Conservation (phyloP, 2,797 vertebrate species). For the Eulemur albifrons region DNA sequence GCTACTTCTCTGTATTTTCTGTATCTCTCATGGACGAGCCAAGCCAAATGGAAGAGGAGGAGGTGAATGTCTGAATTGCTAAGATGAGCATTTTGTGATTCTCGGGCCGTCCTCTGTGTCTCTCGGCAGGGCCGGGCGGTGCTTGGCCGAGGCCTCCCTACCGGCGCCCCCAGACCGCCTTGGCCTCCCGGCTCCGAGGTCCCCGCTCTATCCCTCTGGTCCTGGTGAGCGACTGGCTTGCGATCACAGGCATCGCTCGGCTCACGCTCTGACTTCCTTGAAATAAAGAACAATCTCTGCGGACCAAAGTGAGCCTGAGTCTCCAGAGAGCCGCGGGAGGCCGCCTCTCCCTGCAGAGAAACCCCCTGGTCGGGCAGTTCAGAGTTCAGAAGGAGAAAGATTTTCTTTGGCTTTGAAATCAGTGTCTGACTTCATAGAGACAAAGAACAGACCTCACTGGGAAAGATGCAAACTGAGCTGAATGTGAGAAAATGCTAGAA, state of each 20-base stretch:
- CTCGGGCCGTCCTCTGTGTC: neutral
- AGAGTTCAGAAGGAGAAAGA: neutral
- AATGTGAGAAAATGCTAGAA: neutral
- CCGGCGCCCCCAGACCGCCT: too few species aligned
- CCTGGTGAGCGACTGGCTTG: neutral
- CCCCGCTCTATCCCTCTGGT: neutral
- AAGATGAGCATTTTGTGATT: accelerated
- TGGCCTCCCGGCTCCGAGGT: accelerated
- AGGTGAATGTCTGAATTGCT: neutral
- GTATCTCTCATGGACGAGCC: neutral
- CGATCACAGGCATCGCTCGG: accelerated
- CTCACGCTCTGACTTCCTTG: accelerated
- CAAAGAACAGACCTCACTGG: neutral
- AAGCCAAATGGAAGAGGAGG: neutral
- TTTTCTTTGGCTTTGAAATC: neutral
- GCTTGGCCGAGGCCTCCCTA: too few species aligned
- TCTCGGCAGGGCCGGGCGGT: neutral
- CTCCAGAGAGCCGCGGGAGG: accelerated
- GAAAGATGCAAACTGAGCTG: neutral
- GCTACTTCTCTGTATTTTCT: neutral
- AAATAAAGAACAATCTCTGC: neutral
- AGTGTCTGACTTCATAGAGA: neutral
- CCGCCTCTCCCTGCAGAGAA: neutral
- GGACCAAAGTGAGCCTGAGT: neutral
- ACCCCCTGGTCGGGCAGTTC: accelerated